Evolutionary conservation across 2,888 invertebrate genomes (phyloP), one percentile per base, ranked within the genome.

Genomic region (Cephus spinipes): DNA sequence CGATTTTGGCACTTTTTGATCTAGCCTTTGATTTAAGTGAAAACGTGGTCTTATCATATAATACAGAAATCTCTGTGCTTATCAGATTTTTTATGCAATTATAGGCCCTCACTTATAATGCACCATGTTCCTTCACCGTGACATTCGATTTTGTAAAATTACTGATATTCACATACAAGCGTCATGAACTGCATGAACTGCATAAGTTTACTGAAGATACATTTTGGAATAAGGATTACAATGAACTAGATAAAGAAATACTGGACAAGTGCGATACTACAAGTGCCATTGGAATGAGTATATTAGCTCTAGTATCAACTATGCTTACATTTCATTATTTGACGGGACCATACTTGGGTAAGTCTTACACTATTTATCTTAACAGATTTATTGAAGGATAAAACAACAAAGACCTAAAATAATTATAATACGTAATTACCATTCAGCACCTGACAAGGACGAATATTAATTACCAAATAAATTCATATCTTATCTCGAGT

Each of bases 151-250:
- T 69, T 32, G 1, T 69, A 3, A n/a, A 69, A 12, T 69, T 69
- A 69, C 12, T 69, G 30, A 32, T 69, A 69, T 69, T 69, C 12
- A n/a, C 12, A 0, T 69, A 31, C 30, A 69, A 69, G 12, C 69
- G 30, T 12, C 11, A n/a, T 3, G 12, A 32, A 32, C 3, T 69
- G 12, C 3, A 4, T 3, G 11, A 30, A 4, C 69, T 69, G 1
- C 6, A 69, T n/a, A n/a, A 12, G n/a, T 69, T 69, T 69, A n/a
- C 80, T 11, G 30, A 76, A n/a, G 31, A 36, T 2, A n/a, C 79
- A 34, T 83, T 84, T n/a, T 83, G 81, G 84, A 69, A 78, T 12
- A 12, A 23, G 6, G 23, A 79, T 68, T 80, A 82, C 31, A 80
- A 83, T 23, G 9, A 71, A 0, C 12, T 73, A 30, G 83, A 80